A percentile compares a stretch with the other conserved stretches of the same genome.
Conservation (phyloP, 1,140 invertebrate species). For the Drosophila elegans region DNA sequence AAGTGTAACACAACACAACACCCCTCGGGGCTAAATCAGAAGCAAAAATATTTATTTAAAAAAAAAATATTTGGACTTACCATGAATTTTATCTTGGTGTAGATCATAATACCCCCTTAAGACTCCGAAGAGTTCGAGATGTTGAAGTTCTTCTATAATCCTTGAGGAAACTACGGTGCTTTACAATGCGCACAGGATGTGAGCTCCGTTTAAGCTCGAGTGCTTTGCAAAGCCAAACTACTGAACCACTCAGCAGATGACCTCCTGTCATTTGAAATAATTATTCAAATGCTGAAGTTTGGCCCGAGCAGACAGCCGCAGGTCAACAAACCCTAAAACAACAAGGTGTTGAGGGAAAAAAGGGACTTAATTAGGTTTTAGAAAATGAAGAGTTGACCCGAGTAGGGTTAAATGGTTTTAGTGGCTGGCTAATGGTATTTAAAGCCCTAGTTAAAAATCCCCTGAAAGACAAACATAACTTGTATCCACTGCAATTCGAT, state of each 20-base stretch:
- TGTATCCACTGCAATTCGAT: conserved; percentile 1
- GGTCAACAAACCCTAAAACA: conserved; percentile 27
- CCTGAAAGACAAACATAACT: conserved; percentile 1
- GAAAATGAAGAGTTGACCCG: conserved; percentile 22
- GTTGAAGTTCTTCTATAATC: neutral
- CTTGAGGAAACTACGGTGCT: neutral
- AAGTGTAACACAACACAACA: too few species aligned
- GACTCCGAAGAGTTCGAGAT: neutral
- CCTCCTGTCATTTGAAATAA: conserved; percentile 12
- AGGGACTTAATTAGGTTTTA: conserved; percentile 34
- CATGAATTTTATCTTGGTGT: too few species aligned
- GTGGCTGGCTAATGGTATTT: conserved; percentile 14
- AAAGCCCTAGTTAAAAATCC: conserved; percentile 23
- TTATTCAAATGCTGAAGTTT: conserved; percentile 34
- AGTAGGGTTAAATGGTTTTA: conserved; percentile 23
- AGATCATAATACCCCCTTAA: too few species aligned
- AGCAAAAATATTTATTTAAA: too few species aligned
- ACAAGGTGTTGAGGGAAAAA: conserved; percentile 5
- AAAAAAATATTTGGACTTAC: too few species aligned
- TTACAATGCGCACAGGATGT: conserved; percentile 13
- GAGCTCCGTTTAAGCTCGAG: conserved; percentile 4
- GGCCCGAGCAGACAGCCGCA: conserved; percentile 1
- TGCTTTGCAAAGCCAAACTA: conserved; percentile 5
- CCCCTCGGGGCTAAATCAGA: too few species aligned
- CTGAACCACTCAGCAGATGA: conserved; percentile 5